These are phyloP conservation scores for Pithys albifrons DNA, from an alignment of 2,113 vertebrate genomes.

Conservation along the genomic window DNA sequence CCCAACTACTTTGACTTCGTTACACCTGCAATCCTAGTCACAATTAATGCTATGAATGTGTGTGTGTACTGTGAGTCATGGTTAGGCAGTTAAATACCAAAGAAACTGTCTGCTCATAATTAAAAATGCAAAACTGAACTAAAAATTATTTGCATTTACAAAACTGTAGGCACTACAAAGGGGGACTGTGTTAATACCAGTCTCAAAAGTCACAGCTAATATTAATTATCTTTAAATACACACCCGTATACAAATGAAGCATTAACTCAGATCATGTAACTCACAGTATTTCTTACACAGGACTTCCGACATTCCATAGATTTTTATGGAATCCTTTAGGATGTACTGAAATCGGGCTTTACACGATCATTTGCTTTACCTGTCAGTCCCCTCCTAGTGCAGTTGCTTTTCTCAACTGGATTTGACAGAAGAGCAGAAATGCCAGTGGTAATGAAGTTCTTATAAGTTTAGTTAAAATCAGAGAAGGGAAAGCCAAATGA, in stretches of 20 bases:
- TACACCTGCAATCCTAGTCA: constrained; percentile 10
- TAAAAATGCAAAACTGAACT: constrained; percentile 44
- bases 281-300: neutral
- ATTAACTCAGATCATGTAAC: neutral
- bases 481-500: neutral
- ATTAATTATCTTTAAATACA: constrained; percentile 64
- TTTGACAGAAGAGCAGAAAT: neutral
- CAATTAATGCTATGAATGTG: neutral
- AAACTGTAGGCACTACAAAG: constrained; percentile 55
- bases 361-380: neutral
- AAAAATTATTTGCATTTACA: constrained; percentile 42
- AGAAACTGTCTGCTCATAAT: constrained; percentile 26
- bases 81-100: constrained; percentile 31
- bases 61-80: constrained; percentile 17
- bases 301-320: neutral
- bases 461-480: neutral
- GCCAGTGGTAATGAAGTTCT: neutral
- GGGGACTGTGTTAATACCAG: constrained; percentile 37
- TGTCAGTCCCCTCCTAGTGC: neutral
- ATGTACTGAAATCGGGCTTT: neutral
- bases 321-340: neutral
- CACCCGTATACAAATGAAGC: neutral
- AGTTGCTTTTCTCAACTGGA: neutral
- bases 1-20: neutral
- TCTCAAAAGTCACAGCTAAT: constrained; percentile 55